Base-by-base conservation (phyloP, 2,888 invertebrate species). In the Pocota personata region DNA sequence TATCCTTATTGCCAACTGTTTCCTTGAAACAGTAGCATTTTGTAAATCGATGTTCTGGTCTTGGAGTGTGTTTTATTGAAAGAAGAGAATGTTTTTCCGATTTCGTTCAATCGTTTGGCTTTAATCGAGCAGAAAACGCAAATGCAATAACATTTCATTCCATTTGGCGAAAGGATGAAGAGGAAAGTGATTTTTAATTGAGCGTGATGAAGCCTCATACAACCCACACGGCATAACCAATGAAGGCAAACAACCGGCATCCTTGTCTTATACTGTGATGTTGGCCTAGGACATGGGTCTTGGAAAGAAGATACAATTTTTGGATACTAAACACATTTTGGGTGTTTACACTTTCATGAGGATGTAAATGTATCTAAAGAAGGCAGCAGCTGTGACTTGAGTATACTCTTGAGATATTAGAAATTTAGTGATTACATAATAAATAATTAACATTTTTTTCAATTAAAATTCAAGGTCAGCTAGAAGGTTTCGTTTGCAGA, bases 81-180 rank as follows among this genome's bases (percentile, higher is more conserved):
- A 64, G 21, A 52, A 24, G 35, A 46, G 35, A 55, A 66, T 66
- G 55, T 24, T 55, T 46, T 46, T 55, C 30, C 50, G 40, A 52
- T 73, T 75, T n/a, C 32, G 7, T 52, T 27, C 27, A 67, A 67
- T 55, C 55, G 60, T 46, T 71, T 35, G 52, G 21, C 27, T 24
- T 52, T 71, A 78, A 78, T 78, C 69, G 78, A 62, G 16, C 60
- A 14, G 27, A 76, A 67, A 76, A 58, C 67, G 19, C 48, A 76
- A 58, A 76, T 76, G 58, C 58, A 67, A 76, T 67, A 48, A 58
- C 67, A 58, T 67, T 66, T 57, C 40, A 40, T 40, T 40, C 64
- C 46, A 58, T 37, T n/a, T 58, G 60, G 76, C 19, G 37, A 57
- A 76, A 58, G 57, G 66, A 58, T 48, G 46, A 19, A 43, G 8